Base-by-base conservation (phyloP, 2,888 invertebrate genomes). In the Calameuta pallipes region DNA sequence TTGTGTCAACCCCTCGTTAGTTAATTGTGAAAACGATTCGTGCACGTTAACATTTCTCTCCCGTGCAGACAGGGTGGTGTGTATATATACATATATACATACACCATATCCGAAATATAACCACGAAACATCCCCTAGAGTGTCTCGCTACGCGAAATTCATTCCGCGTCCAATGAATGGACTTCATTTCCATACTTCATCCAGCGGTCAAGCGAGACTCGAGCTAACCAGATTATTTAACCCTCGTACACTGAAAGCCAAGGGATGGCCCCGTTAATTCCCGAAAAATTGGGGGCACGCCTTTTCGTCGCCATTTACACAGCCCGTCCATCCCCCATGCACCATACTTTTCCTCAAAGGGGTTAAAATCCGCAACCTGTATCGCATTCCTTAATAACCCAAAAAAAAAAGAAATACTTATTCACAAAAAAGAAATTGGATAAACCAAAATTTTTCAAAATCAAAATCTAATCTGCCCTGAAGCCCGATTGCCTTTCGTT, bases 1-100 rank as follows among this genome's bases (percentile, higher is more conserved):
- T 90, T 90, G 89, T 90, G 90, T 90, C 89, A 90, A 90, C 90
- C 88, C 89, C 89, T 90, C 90, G 90, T 90, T 90, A 90, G 90
- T 90, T 90, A 90, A 90, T 90, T 90, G 89, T 88, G 82, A 80
- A 15, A 80, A 76, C 37, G 77, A 80, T 78, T 78, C 80, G 78
- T 36, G 35, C 74, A 13, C 74, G 74, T 33, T 41, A 41, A 41
- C 41, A 41, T 15, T 15, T 41, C 41, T 41, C 41, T 41, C 41
- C 3, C 37, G 4, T 41, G 4, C 41, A 41, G 74, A 74, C 73
- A 41, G 15, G 3, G 15, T 68, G 23, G 37, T 73, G 15, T 75
- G 75, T 78, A 41, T 79, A 36, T 36, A 33, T 4, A 4, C 3
- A 33, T 33, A 33, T 33, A 36, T 12, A 36, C 12, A 12, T 35